These are phyloP conservation scores for Leptinotarsa defecta DNA, from an alignment of 1,140 invertebrate genomes.

Conservation along the genomic window DNA sequence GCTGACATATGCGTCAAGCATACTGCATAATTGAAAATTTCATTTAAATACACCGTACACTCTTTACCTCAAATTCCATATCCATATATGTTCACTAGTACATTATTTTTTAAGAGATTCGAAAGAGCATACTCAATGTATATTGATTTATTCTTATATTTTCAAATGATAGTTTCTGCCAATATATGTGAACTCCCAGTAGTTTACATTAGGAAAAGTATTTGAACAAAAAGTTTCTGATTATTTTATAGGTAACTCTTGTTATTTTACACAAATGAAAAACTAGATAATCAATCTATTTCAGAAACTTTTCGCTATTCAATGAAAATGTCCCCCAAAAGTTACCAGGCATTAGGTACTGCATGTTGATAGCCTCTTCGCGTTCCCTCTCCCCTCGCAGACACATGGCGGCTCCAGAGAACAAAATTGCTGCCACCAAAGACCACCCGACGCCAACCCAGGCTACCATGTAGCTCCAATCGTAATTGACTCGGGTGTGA, in stretches of 20 bases:
- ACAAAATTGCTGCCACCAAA: slow-evolving; percentile 85
- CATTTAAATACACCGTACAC: too few relatives aligned
- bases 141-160: too few relatives aligned
- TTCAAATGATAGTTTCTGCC: too few relatives aligned
- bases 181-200: too few relatives aligned
- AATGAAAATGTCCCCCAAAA: slow-evolving; percentile 37
- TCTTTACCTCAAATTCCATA: too few relatives aligned
- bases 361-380: slow-evolving; percentile 94
- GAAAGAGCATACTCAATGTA: too few relatives aligned
- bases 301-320: slow-evolving; percentile 17
- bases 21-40: too few relatives aligned
- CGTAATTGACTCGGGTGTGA: slow-evolving; percentile 84
- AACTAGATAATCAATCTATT: background rate
- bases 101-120: too few relatives aligned
- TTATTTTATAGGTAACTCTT: background rate
- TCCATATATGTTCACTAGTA: too few relatives aligned
- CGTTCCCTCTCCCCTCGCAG: slow-evolving; percentile 88
- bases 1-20: too few relatives aligned
- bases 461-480: slow-evolving; percentile 94
- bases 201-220: too few relatives aligned
- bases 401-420: slow-evolving; percentile 90
- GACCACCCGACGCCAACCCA: slow-evolving; percentile 92
- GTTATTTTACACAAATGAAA: background rate
- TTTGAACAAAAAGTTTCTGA: too few relatives aligned
- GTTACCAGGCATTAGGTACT: slow-evolving; percentile 96